phyloP scores from a whole-genome alignment of 2,113 vertebrate species.

The Bambusicola thoracicus region DNA sequence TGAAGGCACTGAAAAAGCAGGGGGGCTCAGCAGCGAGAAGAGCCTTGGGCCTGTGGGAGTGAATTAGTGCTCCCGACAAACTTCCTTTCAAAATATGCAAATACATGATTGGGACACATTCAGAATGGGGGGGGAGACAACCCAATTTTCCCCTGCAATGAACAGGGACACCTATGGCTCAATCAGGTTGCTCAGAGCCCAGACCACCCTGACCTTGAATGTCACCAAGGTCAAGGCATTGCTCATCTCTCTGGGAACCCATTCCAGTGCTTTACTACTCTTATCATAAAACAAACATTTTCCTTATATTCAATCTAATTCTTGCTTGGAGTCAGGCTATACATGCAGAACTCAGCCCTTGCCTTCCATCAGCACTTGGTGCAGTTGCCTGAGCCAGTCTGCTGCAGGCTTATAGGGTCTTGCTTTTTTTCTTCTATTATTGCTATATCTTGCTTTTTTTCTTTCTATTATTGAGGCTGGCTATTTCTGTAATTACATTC shows the following conservation, averaged over 20 bases:
- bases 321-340: neutral
- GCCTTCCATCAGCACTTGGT: neutral
- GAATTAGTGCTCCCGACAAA: neutral
- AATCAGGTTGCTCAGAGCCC: no score
- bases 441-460: no score
- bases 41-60: neutral
- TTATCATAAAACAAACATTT: no score
- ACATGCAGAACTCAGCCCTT: neutral
- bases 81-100: neutral
- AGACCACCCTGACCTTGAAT: no score
- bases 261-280: no score
- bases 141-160: neutral
- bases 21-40: fast-evolving
- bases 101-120: neutral
- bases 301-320: no score
- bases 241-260: no score
- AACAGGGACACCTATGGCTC: no score
- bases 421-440: no score
- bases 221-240: no score
- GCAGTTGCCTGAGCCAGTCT: neutral
- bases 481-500: neutral
- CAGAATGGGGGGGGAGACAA: no score
- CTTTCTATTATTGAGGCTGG: neutral
- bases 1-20: neutral
- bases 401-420: neutral